Evolutionary conservation across 2,888 invertebrate species (phyloP).

Genomic region (Melinaea marsaeus): DNA sequence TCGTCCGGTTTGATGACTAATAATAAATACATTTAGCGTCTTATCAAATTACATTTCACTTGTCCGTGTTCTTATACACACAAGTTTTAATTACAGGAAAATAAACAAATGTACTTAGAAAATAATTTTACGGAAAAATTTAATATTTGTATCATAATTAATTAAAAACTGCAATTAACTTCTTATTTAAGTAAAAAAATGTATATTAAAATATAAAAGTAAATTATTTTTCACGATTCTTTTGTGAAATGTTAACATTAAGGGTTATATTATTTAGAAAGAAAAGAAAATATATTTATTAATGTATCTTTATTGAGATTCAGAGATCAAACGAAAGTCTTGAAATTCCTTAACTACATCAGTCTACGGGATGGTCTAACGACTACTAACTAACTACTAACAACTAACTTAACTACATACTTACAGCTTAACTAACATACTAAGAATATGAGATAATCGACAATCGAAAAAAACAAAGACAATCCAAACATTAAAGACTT

Average conservation of each 20-base stretch:
- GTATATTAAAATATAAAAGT: too few species aligned
- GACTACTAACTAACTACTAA: constrained; percentile 24
- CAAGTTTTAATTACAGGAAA: too few species aligned
- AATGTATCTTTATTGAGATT: constrained; percentile 61
- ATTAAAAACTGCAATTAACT: too few species aligned
- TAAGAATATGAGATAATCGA: constrained; percentile 21
- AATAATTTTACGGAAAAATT: too few species aligned
- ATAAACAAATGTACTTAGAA: too few species aligned
- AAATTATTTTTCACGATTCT: too few species aligned
- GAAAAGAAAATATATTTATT: constrained; percentile 28
- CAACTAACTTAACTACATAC: constrained; percentile 16
- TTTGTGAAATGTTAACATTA: not conserved
- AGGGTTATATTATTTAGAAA: not conserved
- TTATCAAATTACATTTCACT: too few species aligned
- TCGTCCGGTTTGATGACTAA: too few species aligned
- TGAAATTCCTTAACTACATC: constrained; percentile 64
- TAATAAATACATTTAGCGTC: too few species aligned
- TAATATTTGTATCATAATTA: too few species aligned
- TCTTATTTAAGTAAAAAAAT: too few species aligned
- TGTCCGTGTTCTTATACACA: too few species aligned
- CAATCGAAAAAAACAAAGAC: constrained; percentile 18
- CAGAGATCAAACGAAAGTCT: constrained; percentile 77
- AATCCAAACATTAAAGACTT: constrained; percentile 5
- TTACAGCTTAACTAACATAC: constrained; percentile 21
- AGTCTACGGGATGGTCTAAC: constrained; percentile 52